These are phyloP conservation scores for Karalla daura DNA, from an alignment of 2,797 vertebrate species.

Conservation along the genomic window DNA sequence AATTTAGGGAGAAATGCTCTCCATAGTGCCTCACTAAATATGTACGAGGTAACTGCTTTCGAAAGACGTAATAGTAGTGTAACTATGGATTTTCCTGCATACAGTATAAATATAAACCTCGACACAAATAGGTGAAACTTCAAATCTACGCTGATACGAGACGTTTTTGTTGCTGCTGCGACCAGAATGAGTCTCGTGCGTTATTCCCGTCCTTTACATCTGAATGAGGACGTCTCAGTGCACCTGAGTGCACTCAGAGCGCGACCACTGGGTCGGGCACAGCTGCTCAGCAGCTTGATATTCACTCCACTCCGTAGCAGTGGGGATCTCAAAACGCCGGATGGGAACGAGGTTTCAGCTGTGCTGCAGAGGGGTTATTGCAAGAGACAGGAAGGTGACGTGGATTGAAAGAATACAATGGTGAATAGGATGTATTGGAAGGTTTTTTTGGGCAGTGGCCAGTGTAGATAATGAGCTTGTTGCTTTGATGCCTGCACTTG, in stretches of 20 bases:
- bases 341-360: constrained; percentile 25
- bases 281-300: constrained; percentile 31
- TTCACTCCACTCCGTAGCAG: constrained; percentile 37
- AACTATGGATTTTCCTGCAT: no score
- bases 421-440: constrained; percentile 21
- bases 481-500: constrained; percentile 59
- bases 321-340: constrained; percentile 31
- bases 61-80: no score
- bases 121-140: background rate
- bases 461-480: constrained; percentile 52
- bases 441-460: constrained; percentile 41
- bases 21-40: no score
- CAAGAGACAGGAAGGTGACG: constrained; percentile 18
- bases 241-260: constrained; percentile 61
- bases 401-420: constrained; percentile 6
- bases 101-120: background rate
- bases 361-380: constrained; percentile 4
- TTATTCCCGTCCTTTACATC: constrained; percentile 47
- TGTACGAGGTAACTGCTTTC: no score
- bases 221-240: constrained; percentile 54
- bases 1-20: no score
- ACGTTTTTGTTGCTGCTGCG: no score
- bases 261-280: constrained; percentile 30
- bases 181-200: background rate
- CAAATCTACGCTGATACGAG: no score